These are phyloP conservation scores for Semaprochilodus insignis DNA, from an alignment of 2,797 vertebrate species.

Conservation along the genomic window DNA sequence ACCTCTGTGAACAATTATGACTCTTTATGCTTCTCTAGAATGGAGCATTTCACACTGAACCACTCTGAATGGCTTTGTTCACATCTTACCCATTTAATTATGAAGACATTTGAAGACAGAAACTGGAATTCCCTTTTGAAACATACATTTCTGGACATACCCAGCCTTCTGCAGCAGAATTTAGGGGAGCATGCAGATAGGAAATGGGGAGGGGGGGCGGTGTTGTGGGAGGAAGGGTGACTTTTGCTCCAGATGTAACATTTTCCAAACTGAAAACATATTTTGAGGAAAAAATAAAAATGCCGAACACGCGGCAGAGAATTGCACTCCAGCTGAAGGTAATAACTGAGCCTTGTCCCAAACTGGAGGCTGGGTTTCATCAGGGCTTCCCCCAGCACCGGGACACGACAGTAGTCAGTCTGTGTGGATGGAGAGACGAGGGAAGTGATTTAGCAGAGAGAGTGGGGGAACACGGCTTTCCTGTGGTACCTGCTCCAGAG, in stretches of 20 bases:
- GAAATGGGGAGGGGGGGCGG: neutral
- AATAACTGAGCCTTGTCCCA: slow-evolving; percentile 41
- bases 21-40: neutral
- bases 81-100: neutral
- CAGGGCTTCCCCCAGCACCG: slow-evolving; percentile 37
- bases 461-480: slow-evolving; percentile 44
- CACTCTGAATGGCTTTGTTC: neutral
- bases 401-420: slow-evolving; percentile 52
- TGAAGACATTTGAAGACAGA: neutral
- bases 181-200: neutral
- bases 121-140: neutral
- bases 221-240: neutral
- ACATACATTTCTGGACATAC: neutral
- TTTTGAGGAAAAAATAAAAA: slow-evolving; percentile 26
- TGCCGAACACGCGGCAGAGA: slow-evolving; percentile 31
- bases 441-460: slow-evolving; percentile 47
- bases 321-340: slow-evolving; percentile 25
- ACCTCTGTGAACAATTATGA: no score
- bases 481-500: slow-evolving; percentile 36
- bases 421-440: slow-evolving; percentile 17
- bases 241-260: slow-evolving; percentile 18
- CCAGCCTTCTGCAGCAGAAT: slow-evolving; percentile 8
- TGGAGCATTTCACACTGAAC: neutral
- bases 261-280: slow-evolving; percentile 43
- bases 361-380: slow-evolving; percentile 38